phyloP scores from a whole-genome alignment of 1,140 invertebrate genomes.

The Riptortus pedestris region DNA sequence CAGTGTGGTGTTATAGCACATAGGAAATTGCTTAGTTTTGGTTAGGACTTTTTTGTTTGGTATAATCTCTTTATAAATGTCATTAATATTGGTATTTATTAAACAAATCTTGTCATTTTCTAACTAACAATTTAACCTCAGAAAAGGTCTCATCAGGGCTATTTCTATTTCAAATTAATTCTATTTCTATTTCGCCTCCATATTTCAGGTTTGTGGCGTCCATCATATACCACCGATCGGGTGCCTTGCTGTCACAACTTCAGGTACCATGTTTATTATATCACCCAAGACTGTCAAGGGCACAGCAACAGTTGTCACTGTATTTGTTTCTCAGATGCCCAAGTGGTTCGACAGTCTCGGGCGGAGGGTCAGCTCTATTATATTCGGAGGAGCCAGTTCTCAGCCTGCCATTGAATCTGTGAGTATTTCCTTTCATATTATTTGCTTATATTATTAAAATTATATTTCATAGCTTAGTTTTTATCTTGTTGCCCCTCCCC shows the following conservation, averaged over 20 bases:
- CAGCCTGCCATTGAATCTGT: slow-evolving; percentile 63
- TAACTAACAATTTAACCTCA: too few relatives aligned
- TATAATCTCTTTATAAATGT: too few relatives aligned
- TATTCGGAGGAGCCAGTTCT: slow-evolving; percentile 68
- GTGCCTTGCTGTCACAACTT: slow-evolving; percentile 80
- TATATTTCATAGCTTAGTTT: background rate
- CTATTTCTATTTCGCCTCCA: too few relatives aligned
- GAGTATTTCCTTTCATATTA: slow-evolving; percentile 33
- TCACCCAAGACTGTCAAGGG: slow-evolving; percentile 44
- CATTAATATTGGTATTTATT: too few relatives aligned
- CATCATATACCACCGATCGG: slow-evolving; percentile 57
- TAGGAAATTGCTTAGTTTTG: too few relatives aligned
- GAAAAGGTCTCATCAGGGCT: too few relatives aligned
- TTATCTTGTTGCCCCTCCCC: too few relatives aligned
- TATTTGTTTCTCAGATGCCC: slow-evolving; percentile 61
- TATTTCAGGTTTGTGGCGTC: slow-evolving; percentile 57
- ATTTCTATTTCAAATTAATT: too few relatives aligned
- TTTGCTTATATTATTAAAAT: background rate
- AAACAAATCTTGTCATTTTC: too few relatives aligned
- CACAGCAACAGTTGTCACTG: slow-evolving; percentile 55
- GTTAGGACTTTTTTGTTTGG: too few relatives aligned
- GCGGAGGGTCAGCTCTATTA: slow-evolving; percentile 68
- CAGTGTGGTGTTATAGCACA: too few relatives aligned
- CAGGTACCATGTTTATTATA: slow-evolving; percentile 75
- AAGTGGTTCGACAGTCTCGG: slow-evolving; percentile 83